Evolutionary conservation across 2,888 invertebrate species (phyloP), one percentile per base, ranked within the genome.

Genomic region (Sarcophaga variegata): DNA sequence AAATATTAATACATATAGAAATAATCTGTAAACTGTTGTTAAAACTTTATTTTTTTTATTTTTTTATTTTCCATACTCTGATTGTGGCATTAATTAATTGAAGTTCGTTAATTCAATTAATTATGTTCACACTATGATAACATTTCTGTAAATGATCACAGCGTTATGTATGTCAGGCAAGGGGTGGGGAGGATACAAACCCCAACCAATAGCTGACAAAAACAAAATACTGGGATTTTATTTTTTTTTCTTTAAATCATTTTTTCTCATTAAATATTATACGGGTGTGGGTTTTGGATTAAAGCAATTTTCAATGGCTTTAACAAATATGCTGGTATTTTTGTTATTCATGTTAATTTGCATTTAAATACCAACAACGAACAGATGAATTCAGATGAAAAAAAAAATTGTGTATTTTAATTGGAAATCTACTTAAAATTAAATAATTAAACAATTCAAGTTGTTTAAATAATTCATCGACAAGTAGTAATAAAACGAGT

Each of bases 21-120:
- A 37, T 37, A 37, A 10, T 37, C 10, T 37, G 37, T 37, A 37
- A 37, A 37, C 10, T 37, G 2, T 54, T 54, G 54, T 54, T 54
- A 54, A 54, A 54, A 37, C 37, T 37, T 37, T 27, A 27, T 22
- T 6, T 14, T 49, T 49, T 49, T 0, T 49, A 49, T 12, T 14
- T 54, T 54, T 4, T 54, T 54, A 14, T 60, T 76, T 72, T 78
- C 66, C 62, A 72, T 59, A 20, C 71, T 20, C 72, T 63, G 80
- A 64, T 64, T 80, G 77, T 83, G 80, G 82, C 82, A 83, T 66
- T 69, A 77, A 83, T 80, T 69, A 72, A 81, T 76, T 81, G 69
- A 70, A 63, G 83, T 81, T 83, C 25, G 59, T 77, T 80, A 83
- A 83, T 81, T 77, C 54, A 86, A 80, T 83, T 83, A 86, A 86